A percentile compares a stretch with the other conserved stretches of the same genome.
Evolutionary conservation across 1,140 invertebrate species (phyloP).

Genomic region (Temnothorax curvispinosus): DNA sequence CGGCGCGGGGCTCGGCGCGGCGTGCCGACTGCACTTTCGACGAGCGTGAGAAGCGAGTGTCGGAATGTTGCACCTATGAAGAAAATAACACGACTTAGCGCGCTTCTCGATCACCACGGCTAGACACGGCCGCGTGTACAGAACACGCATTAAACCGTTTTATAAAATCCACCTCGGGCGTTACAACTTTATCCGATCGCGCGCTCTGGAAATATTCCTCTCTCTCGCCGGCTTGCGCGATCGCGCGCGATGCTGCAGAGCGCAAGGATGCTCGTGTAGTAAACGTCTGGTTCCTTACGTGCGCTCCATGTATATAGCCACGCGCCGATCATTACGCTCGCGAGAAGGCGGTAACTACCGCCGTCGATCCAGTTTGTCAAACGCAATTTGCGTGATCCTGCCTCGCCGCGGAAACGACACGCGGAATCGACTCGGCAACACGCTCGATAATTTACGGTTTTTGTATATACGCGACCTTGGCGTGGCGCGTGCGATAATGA

Average conservation of each 20-base stretch:
- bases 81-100: constrained; percentile 54
- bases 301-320: constrained; percentile 33
- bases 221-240: background rate
- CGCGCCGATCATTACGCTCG: constrained; percentile 50
- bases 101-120: constrained; percentile 34
- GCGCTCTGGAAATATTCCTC: background rate
- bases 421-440: background rate
- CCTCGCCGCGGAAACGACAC: constrained; percentile 4
- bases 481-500: constrained; percentile 4
- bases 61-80: constrained; percentile 58
- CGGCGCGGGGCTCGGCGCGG: background rate
- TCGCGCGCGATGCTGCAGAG: background rate
- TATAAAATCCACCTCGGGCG: constrained; percentile 31
- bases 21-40: constrained; percentile 46
- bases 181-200: constrained; percentile 43
- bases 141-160: constrained; percentile 23
- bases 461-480: background rate
- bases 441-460: constrained; percentile 48
- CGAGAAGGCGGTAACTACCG: constrained; percentile 49
- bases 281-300: constrained; percentile 1
- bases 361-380: constrained; percentile 68
- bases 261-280: constrained; percentile 3
- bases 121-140: constrained; percentile 6
- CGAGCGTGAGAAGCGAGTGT: constrained; percentile 61
- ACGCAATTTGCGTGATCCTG: constrained; percentile 62